These are phyloP conservation scores for Halictus quadricinctus DNA, from an alignment of 2,888 invertebrate species.

Conservation along the genomic window DNA sequence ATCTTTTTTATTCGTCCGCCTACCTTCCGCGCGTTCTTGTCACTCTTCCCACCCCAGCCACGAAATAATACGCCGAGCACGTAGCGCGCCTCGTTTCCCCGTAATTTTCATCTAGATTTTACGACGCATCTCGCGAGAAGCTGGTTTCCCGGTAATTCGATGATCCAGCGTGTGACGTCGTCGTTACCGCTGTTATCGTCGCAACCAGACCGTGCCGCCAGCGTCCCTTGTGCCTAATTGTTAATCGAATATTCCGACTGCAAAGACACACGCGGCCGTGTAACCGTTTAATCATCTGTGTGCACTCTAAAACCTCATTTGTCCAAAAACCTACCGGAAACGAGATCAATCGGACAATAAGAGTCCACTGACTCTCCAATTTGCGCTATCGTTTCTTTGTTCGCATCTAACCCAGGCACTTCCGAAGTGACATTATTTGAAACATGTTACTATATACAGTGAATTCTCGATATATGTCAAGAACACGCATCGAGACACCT, in stretches of 20 bases:
- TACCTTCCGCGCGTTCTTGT: neutral
- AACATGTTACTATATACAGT: neutral
- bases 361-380: too few relatives aligned
- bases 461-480: too few relatives aligned
- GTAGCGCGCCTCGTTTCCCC: slow-evolving; percentile 51
- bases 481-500: too few relatives aligned
- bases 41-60: neutral
- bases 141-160: slow-evolving; percentile 35
- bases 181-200: neutral
- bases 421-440: too few relatives aligned
- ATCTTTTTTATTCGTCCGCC: slow-evolving; percentile 23
- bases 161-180: slow-evolving; percentile 23
- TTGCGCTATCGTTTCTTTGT: too few relatives aligned
- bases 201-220: neutral
- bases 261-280: neutral
- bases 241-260: neutral
- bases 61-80: slow-evolving; percentile 53
- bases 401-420: too few relatives aligned
- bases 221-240: neutral
- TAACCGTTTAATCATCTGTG: neutral
- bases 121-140: slow-evolving; percentile 38
- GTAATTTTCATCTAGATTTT: slow-evolving; percentile 59
- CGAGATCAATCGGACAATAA: too few relatives aligned
- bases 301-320: neutral
- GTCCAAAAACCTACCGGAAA: neutral